Conservation (phyloP, 2,113 vertebrate species). For the Ctenodactylus gundi region DNA sequence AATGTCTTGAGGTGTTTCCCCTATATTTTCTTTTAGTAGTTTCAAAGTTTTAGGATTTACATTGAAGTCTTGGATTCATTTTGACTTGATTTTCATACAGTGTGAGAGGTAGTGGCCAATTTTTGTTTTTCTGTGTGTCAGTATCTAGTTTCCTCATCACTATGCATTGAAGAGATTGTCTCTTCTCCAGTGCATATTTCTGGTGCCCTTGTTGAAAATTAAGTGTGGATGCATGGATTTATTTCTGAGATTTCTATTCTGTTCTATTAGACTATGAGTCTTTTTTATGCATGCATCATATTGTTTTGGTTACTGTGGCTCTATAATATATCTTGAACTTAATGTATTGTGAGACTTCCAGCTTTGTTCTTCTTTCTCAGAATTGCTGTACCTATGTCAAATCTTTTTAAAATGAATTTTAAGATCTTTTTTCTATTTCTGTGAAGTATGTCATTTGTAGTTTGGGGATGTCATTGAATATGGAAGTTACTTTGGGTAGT, state of each 20-base stretch:
- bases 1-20: neutral
- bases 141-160: neutral
- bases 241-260: neutral
- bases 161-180: neutral
- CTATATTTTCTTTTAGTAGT: neutral
- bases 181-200: neutral
- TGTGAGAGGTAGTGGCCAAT: neutral
- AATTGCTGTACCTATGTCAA: neutral
- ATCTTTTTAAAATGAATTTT: neutral
- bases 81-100: neutral
- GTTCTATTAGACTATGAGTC: neutral
- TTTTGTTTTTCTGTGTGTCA: neutral
- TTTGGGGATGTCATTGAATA: neutral
- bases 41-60: neutral
- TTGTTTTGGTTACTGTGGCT: neutral
- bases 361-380: neutral
- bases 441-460: neutral
- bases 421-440: neutral
- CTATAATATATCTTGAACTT: neutral
- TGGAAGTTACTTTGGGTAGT: neutral
- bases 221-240: neutral
- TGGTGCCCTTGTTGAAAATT: neutral
- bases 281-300: neutral
- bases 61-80: neutral
- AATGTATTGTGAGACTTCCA: neutral